These are phyloP conservation scores for Scatophagus argus DNA, from an alignment of 2,113 vertebrate genomes.

Conservation along the genomic window DNA sequence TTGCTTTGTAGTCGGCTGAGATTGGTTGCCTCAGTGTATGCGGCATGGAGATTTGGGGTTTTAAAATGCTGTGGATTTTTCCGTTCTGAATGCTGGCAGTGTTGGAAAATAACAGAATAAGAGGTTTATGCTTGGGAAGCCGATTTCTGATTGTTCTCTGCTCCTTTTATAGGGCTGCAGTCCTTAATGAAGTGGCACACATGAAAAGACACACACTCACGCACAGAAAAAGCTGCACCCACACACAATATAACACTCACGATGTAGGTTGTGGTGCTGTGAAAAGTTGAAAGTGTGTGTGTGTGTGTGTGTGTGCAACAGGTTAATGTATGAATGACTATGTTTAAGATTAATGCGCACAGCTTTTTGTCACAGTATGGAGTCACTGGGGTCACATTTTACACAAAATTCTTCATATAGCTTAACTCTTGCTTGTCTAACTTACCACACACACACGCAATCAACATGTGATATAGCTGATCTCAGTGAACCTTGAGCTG, in stretches of 20 bases:
- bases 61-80: conserved; percentile 73
- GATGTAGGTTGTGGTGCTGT: no score
- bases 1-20: conserved; percentile 30
- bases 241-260: conserved; percentile 36
- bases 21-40: conserved; percentile 41
- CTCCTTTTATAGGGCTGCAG: conserved; percentile 57
- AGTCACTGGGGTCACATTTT: conserved; percentile 35
- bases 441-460: conserved; percentile 12
- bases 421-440: conserved; percentile 28
- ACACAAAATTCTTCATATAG: conserved; percentile 41
- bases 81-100: conserved; percentile 66
- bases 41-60: conserved; percentile 67
- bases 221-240: conserved; percentile 23
- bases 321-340: conserved; percentile 14
- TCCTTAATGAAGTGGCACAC: conserved; percentile 58
- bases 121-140: conserved; percentile 78
- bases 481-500: conserved; percentile 75
- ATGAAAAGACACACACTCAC: conserved; percentile 11
- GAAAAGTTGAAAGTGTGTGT: conserved; percentile 52
- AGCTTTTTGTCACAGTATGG: conserved; percentile 37
- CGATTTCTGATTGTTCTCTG: conserved; percentile 78
- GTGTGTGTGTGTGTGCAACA: conserved; percentile 26
- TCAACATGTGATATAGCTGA: conserved; percentile 71
- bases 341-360: conserved; percentile 35
- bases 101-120: conserved; percentile 77